Evolutionary conservation across 2,113 vertebrate genomes (phyloP).

Genomic region (Salvelinus namaycush): DNA sequence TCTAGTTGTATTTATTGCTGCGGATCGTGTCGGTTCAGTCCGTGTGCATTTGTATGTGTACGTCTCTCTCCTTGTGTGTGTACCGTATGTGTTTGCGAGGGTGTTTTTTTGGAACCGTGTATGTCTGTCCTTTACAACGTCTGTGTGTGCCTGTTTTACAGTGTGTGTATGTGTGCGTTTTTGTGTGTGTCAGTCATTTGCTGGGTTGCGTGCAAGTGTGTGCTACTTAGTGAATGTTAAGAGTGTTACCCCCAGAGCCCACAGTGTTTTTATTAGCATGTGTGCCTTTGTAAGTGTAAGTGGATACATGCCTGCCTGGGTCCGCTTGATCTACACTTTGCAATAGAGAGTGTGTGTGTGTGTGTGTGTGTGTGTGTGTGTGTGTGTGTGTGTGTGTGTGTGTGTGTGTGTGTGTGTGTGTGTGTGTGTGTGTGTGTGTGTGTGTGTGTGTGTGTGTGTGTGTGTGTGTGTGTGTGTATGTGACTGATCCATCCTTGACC

Average conservation of each 20-base stretch:
- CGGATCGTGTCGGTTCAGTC: neutral
- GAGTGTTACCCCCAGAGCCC: constrained; percentile 56
- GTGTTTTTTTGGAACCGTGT: neutral
- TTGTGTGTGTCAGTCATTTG: neutral
- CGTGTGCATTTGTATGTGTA: constrained; percentile 1
- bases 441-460: constrained; percentile 30
- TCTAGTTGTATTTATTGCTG: neutral
- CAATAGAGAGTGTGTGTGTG: constrained; percentile 31
- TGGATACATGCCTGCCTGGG: constrained; percentile 49
- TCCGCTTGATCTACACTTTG: constrained; percentile 62
- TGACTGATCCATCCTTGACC: constrained; percentile 57
- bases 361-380: constrained; percentile 17
- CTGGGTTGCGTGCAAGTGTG: constrained; percentile 6
- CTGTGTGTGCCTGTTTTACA: neutral
- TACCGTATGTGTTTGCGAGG: neutral
- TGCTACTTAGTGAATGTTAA: constrained; percentile 65
- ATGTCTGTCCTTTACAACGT: neutral
- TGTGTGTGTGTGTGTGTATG: constrained; percentile 31
- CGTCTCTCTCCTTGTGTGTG: neutral
- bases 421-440: constrained; percentile 33
- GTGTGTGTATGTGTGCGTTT: neutral
- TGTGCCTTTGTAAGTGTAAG: constrained; percentile 49
- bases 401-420: constrained; percentile 36
- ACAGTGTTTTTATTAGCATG: constrained; percentile 70
- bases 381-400: neutral